Percentiles rank a stretch among this genome's conserved stretches.
Conservation (phyloP, 2,113 vertebrate genomes). For the Oceanites oceanicus region DNA sequence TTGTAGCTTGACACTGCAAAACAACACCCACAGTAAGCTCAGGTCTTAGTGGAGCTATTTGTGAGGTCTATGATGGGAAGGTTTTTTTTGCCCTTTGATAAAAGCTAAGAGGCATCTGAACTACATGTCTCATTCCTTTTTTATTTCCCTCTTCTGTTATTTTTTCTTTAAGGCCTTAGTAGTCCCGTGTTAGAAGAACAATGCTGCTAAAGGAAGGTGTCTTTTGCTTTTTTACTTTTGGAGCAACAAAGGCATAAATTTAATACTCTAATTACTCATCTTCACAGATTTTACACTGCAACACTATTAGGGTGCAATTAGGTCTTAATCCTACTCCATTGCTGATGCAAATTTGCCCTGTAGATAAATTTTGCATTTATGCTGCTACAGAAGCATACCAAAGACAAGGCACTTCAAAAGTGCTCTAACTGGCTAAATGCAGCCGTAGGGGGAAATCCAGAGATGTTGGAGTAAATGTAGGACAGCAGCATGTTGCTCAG, state of each 20-base stretch:
- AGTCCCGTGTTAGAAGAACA: neutral
- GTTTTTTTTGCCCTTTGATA: neutral
- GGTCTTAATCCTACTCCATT: neutral
- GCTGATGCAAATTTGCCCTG: neutral
- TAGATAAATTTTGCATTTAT: neutral
- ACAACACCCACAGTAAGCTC: neutral
- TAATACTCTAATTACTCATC: neutral
- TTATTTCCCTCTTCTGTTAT: neutral
- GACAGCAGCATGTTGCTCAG: neutral
- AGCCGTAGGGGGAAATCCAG: neutral
- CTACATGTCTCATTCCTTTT: neutral
- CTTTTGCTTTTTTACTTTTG: neutral
- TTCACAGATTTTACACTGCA: neutral
- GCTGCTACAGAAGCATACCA: neutral
- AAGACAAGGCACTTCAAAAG: neutral
- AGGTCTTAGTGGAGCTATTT: neutral
- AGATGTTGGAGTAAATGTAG: neutral
- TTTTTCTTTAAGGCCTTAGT: neutral
- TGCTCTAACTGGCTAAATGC: neutral
- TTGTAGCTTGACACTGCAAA: neutral
- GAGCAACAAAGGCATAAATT: neutral
- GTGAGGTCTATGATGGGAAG: neutral
- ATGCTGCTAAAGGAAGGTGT: neutral
- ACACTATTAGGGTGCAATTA: neutral
- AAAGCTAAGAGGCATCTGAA: neutral